Evolutionary conservation across 1,140 invertebrate species (phyloP).

Genomic region (Helicoverpa armigera): DNA sequence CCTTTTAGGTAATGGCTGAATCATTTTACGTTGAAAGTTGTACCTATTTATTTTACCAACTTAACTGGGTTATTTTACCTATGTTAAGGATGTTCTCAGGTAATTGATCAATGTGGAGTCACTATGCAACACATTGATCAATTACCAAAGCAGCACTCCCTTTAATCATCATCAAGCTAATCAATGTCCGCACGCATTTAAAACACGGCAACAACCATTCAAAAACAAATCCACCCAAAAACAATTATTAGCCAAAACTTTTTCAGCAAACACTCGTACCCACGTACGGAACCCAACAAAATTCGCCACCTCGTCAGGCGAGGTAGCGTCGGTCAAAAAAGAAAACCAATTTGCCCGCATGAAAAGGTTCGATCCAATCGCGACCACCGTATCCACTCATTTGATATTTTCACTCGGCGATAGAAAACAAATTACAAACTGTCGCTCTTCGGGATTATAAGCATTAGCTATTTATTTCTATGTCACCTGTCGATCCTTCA

Average conservation of each 20-base stretch:
- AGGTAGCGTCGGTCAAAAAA: constrained; percentile 78
- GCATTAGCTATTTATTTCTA: constrained; percentile 81
- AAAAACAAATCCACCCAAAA: neutral
- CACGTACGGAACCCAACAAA: constrained; percentile 60
- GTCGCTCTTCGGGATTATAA: constrained; percentile 77
- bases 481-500: constrained; percentile 82
- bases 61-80: no score
- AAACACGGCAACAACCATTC: neutral
- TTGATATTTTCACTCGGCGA: constrained; percentile 82
- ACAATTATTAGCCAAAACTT: neutral
- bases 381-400: constrained; percentile 82
- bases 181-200: no score
- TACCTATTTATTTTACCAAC: no score
- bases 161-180: no score
- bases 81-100: no score
- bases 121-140: no score
- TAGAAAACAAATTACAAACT: constrained; percentile 85
- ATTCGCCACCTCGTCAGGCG: constrained; percentile 77
- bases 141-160: no score
- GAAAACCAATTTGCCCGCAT: constrained; percentile 85
- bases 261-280: neutral
- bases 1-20: no score
- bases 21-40: no score
- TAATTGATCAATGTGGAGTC: no score
- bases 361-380: constrained; percentile 84